Percentiles rank a stretch among this genome's conserved stretches.
These are phyloP conservation scores for Mayetiola destructor DNA, from an alignment of 2,888 invertebrate species.

Conservation along the genomic window DNA sequence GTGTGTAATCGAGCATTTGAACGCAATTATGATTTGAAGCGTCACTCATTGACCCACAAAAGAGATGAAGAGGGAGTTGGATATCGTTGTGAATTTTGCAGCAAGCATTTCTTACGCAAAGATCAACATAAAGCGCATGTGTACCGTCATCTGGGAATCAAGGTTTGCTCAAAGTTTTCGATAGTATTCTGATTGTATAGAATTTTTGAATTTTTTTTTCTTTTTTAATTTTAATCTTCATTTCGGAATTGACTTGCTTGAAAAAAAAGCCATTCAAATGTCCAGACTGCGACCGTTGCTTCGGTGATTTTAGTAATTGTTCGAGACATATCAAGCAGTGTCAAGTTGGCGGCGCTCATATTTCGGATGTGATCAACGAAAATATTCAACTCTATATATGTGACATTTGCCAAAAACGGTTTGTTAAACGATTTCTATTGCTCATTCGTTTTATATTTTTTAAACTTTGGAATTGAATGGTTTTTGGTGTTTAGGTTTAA, in stretches of 20 bases:
- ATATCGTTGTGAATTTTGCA: neutral
- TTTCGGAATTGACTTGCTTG: too few species aligned
- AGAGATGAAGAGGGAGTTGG: neutral
- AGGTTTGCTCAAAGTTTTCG: too few species aligned
- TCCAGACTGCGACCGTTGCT: neutral
- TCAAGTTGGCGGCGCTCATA: neutral
- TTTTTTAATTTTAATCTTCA: too few species aligned
- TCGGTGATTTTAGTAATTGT: constrained; percentile 1
- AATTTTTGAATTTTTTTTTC: too few species aligned
- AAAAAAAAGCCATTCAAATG: neutral
- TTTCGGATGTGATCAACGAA: neutral
- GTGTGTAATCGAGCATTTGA: neutral
- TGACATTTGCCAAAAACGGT: neutral
- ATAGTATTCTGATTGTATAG: too few species aligned
- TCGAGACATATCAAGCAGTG: neutral
- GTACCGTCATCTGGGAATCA: neutral
- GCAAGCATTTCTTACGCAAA: neutral
- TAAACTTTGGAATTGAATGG: too few species aligned
- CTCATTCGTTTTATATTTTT: neutral
- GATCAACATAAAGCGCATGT: constrained; percentile 4
- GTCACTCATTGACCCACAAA: neutral
- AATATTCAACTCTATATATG: neutral
- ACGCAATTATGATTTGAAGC: neutral
- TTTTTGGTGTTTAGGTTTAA: neutral
- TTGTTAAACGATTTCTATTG: too few species aligned